Percentiles rank a stretch among this genome's conserved stretches.
Evolutionary conservation across 2,113 vertebrate species (phyloP).

Genomic region (Onychostruthus taczanowskii): DNA sequence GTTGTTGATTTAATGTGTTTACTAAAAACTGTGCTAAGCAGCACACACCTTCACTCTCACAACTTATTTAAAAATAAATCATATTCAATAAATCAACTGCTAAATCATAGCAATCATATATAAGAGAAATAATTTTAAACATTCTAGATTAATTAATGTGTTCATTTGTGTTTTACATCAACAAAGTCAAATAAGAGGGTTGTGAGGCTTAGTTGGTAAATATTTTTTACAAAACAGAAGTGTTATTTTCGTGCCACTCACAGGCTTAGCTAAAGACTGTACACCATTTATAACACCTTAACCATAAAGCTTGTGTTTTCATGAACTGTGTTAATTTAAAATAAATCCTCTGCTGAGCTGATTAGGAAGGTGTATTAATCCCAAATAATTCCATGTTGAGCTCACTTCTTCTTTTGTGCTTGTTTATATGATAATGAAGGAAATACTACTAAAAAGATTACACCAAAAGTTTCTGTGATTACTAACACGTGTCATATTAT

Average conservation of each 20-base stretch:
- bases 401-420: not conserved
- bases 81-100: not conserved
- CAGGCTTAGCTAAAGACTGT: not conserved
- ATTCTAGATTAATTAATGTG: conserved; percentile 16
- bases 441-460: not conserved
- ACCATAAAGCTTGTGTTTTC: not conserved
- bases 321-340: not conserved
- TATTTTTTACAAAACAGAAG: not conserved
- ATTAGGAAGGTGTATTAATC: conserved; percentile 12
- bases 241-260: not conserved
- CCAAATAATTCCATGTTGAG: not conserved
- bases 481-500: not conserved
- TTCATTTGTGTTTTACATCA: conserved; percentile 40
- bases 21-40: not conserved
- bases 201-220: not conserved
- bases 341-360: not conserved
- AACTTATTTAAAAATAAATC: conserved; percentile 32
- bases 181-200: conserved; percentile 12
- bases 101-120: not conserved
- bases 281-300: not conserved
- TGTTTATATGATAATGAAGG: not conserved
- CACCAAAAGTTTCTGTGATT: not conserved
- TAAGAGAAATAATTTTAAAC: conserved; percentile 59
- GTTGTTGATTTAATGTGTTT: not conserved
- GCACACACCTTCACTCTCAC: not conserved